Evolutionary conservation across 2,113 vertebrate species (phyloP).

Genomic region (Chlorocebus sabaeus): DNA sequence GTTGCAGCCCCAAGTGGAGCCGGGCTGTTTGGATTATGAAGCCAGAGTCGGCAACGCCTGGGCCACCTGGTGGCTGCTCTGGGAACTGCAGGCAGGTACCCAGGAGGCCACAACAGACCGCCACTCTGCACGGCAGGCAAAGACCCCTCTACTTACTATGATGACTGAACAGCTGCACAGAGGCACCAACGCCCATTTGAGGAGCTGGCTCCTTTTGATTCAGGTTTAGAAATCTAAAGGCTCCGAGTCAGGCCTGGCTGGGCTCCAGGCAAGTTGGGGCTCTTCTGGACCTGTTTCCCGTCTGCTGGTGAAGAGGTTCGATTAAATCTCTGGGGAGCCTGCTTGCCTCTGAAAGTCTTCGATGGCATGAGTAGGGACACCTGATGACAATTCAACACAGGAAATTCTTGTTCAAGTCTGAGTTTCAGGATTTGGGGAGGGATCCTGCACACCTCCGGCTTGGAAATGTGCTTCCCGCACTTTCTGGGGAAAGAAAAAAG

Average conservation of each 20-base stretch:
- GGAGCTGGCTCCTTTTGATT: background rate
- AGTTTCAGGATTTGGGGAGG: background rate
- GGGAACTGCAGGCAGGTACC: background rate
- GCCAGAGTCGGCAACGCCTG: rapidly evolving
- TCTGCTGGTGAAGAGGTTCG: background rate
- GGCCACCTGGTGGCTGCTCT: background rate
- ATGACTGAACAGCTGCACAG: background rate
- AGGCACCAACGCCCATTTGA: background rate
- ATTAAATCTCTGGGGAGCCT: background rate
- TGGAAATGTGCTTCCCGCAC: rapidly evolving
- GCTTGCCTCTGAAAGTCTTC: background rate
- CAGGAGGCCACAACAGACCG: rapidly evolving
- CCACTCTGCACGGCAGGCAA: rapidly evolving
- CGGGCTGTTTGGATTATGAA: background rate
- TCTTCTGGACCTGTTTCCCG: background rate
- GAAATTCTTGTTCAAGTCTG: background rate
- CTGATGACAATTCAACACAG: rapidly evolving
- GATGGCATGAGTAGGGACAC: background rate
- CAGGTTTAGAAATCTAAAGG: background rate
- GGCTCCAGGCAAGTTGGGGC: background rate
- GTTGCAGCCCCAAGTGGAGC: background rate
- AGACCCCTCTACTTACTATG: background rate
- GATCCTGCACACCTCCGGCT: background rate
- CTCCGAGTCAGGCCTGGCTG: background rate
- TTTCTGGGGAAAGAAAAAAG: background rate